Conservation (phyloP, 2,888 invertebrate genomes). For the Pelosia muscerda region DNA sequence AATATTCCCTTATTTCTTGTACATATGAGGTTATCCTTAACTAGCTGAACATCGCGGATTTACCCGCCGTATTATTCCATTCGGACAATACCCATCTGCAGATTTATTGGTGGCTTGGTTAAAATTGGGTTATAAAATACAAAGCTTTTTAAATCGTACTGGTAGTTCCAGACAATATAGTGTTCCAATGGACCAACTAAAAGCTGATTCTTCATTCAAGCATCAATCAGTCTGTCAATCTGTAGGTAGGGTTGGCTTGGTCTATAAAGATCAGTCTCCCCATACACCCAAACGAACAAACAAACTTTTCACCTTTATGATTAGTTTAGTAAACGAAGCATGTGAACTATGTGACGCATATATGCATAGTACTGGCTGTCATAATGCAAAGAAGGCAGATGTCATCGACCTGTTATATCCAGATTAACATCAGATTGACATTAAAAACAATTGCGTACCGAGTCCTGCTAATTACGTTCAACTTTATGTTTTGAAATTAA, state of each 20-base stretch:
- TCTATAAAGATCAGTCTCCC: not conserved
- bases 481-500: not conserved
- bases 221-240: no score
- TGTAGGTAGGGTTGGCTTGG: not conserved
- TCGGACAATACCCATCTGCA: no score
- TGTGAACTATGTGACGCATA: slow-evolving; percentile 66
- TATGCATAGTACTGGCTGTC: slow-evolving; percentile 61
- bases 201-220: no score
- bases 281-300: not conserved
- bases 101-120: no score
- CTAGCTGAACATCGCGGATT: not conserved
- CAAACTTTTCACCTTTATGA: not conserved
- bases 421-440: slow-evolving; percentile 42
- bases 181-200: no score
- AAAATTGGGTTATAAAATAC: no score
- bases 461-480: not conserved
- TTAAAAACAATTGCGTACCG: slow-evolving; percentile 42
- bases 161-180: no score
- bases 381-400: slow-evolving; percentile 45
- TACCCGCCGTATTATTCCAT: not conserved
- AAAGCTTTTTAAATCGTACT: no score
- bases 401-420: slow-evolving; percentile 28
- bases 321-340: not conserved
- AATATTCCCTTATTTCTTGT: slow-evolving; percentile 45
- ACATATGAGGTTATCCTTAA: not conserved